These are phyloP conservation scores for Erpetoichthys calabaricus DNA, from an alignment of 2,797 vertebrate species.

Conservation along the genomic window DNA sequence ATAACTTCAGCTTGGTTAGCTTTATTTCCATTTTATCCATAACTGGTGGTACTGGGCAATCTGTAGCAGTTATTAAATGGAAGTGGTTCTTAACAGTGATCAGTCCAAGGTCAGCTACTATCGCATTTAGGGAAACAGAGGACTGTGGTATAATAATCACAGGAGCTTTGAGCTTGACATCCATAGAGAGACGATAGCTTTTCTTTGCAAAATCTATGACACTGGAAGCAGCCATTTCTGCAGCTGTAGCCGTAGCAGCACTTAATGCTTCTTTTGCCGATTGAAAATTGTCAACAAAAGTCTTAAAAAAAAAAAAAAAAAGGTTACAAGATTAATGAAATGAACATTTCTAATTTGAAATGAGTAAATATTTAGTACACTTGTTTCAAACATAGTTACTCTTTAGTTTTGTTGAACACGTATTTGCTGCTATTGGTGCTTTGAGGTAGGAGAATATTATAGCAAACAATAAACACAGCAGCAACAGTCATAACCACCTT, in stretches of 20 bases:
- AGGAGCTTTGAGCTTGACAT: conserved; percentile 76
- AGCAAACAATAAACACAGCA: too few species aligned
- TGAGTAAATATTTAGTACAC: too few species aligned
- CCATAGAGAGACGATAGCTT: conserved; percentile 72
- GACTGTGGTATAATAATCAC: conserved; percentile 83
- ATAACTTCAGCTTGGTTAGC: conserved; percentile 63
- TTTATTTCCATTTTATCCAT: conserved; percentile 65
- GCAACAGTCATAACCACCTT: too few species aligned
- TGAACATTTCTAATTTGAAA: too few species aligned
- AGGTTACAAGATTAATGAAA: not conserved
- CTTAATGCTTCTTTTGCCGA: conserved; percentile 69
- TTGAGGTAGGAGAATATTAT: too few species aligned
- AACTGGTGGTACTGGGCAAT: conserved; percentile 47
- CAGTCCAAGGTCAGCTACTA: conserved; percentile 79
- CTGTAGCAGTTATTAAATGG: conserved; percentile 37
- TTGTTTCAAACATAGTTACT: too few species aligned
- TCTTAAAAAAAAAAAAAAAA: conserved; percentile 27
- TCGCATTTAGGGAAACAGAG: conserved; percentile 58
- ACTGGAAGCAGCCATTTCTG: conserved; percentile 79
- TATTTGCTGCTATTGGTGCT: too few species aligned
- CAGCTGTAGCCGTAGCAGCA: conserved; percentile 74
- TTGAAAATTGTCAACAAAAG: conserved; percentile 61
- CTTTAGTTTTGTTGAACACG: too few species aligned
- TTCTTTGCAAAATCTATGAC: conserved; percentile 78
- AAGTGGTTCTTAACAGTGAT: conserved; percentile 69